Evolutionary conservation across 2,797 vertebrate genomes (phyloP).

Genomic region (Enteromius anoplus): DNA sequence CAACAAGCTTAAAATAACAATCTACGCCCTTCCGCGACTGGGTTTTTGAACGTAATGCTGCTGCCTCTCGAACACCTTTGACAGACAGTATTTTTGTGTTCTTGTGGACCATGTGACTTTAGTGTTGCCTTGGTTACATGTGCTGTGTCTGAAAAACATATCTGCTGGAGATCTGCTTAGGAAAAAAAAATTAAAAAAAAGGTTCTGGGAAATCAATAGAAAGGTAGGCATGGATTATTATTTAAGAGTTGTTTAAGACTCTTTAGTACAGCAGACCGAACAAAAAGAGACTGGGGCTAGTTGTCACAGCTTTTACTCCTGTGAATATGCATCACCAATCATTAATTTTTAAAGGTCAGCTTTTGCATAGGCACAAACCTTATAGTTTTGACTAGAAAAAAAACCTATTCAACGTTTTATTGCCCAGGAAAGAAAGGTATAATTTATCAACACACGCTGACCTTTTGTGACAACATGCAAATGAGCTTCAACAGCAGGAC

Average conservation of each 20-base stretch:
- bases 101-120: constrained; percentile 32
- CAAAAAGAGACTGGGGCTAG: neutral
- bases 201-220: constrained; percentile 24
- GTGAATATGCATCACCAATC: neutral
- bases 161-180: constrained; percentile 48
- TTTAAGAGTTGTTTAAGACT: constrained; percentile 11
- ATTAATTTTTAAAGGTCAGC: constrained; percentile 14
- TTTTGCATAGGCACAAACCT: neutral
- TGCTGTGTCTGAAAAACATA: constrained; percentile 37
- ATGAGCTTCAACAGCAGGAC: neutral
- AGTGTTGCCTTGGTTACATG: constrained; percentile 52
- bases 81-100: constrained; percentile 47
- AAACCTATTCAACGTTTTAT: neutral
- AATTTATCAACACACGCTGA: constrained; percentile 20
- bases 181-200: constrained; percentile 43
- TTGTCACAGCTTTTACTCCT: neutral
- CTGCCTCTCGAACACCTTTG: constrained; percentile 23
- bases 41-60: constrained; percentile 25
- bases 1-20: constrained; percentile 15
- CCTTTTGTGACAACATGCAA: neutral
- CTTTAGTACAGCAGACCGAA: neutral
- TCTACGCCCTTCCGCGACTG: neutral
- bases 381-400: neutral
- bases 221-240: constrained; percentile 30
- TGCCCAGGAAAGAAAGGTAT: neutral